Percentiles rank a stretch among this genome's conserved stretches.
phyloP scores from a whole-genome alignment of 2,888 invertebrate species.

The Dyspetes luteomarginatus region DNA sequence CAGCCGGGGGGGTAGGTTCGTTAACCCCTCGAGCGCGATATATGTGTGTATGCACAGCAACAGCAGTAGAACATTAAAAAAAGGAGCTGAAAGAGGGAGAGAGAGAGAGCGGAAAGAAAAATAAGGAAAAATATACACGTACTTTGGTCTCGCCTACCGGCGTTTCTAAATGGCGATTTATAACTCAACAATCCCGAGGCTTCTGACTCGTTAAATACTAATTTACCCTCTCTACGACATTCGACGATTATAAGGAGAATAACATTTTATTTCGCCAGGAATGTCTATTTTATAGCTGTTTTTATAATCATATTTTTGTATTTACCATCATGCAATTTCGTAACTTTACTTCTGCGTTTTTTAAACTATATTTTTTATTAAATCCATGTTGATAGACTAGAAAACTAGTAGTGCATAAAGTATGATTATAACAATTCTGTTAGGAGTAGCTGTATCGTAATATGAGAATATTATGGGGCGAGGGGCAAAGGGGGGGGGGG shows the following conservation, averaged over 20 bases:
- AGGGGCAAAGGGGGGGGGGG: too few relatives aligned
- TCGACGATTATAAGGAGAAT: neutral
- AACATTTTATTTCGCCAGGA: too few relatives aligned
- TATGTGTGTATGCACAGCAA: slow-evolving; percentile 40
- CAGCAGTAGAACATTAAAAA: slow-evolving; percentile 1
- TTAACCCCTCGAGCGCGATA: slow-evolving; percentile 62
- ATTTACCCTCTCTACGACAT: neutral
- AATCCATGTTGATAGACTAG: too few relatives aligned
- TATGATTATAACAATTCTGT: too few relatives aligned
- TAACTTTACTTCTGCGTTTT: too few relatives aligned
- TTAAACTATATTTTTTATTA: too few relatives aligned
- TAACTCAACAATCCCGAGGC: neutral
- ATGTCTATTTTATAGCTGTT: too few relatives aligned
- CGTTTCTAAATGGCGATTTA: neutral
- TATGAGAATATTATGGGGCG: too few relatives aligned
- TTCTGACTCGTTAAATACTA: neutral
- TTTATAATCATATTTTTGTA: too few relatives aligned
- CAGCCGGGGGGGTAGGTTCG: slow-evolving; percentile 54
- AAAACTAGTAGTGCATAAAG: too few relatives aligned
- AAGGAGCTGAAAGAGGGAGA: neutral
- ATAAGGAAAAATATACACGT: neutral
- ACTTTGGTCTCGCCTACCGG: neutral
- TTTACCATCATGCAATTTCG: too few relatives aligned
- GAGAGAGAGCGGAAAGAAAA: neutral
- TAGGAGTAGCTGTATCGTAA: too few relatives aligned